Conservation (phyloP, 2,113 vertebrate species). For the Phylloscopus whistleri region DNA sequence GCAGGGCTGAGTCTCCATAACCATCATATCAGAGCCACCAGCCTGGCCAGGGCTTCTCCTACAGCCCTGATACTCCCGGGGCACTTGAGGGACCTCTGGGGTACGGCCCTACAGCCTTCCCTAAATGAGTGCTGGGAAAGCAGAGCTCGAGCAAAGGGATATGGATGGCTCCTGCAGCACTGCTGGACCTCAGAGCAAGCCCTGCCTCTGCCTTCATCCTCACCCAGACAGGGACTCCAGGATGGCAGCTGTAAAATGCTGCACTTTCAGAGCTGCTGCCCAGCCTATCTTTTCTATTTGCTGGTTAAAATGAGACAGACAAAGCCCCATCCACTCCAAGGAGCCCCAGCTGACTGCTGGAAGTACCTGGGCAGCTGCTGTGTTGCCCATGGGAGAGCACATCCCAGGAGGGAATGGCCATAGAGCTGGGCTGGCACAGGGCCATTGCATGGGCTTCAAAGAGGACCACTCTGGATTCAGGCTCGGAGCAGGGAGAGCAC, state of each 20-base stretch:
- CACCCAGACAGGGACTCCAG: not conserved
- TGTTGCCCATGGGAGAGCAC: not conserved
- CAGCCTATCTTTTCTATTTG: not conserved
- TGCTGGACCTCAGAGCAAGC: not conserved
- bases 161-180: not conserved
- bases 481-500: not conserved
- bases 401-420: not conserved
- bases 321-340: not conserved
- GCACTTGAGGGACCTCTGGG: not conserved
- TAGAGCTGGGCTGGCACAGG: not conserved
- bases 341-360: not conserved
- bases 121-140: not conserved
- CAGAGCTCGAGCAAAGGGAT: not conserved
- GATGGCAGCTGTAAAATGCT: not conserved
- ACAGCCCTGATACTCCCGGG: not conserved
- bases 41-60: not conserved
- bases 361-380: not conserved
- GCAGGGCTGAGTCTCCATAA: not conserved
- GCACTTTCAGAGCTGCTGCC: not conserved
- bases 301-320: not conserved
- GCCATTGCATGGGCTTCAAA: not conserved
- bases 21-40: fast-evolving
- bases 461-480: not conserved
- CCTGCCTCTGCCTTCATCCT: not conserved
- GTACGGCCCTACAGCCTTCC: not conserved